Evolutionary conservation across 2,888 invertebrate genomes (phyloP), one percentile per base, ranked within the genome.

Genomic region (Coenonympha glycerion): DNA sequence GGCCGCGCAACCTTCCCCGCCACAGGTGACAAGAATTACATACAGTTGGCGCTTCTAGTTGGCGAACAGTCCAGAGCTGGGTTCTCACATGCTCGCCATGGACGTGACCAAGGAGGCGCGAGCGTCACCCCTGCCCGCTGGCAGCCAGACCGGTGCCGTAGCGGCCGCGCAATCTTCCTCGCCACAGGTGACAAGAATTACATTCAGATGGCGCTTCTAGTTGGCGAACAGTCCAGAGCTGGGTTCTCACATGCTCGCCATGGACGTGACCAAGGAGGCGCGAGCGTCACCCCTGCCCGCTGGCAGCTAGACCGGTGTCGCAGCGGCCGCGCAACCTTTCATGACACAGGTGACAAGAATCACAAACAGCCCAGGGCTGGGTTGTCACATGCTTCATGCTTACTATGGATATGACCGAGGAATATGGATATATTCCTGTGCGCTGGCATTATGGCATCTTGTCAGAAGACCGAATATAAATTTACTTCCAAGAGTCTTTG

Each of bases 261-360:
- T 95, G 95, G 95, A 95, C 88, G 93, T 94, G 76, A 91, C 92
- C 76, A 95, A 95, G 88, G 92, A 92, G 69, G 78, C 82, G 58
- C 79, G 84, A 42, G 81, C 84, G 40, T 84, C 84, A 47, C n/a
- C n/a, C n/a, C n/a, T n/a, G n/a, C n/a, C n/a, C n/a, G n/a, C 86
- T 84, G 26, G 71, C 30, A 72, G 76, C 54, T 82, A 80, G 66
- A 60, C 72, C 6, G 58, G 78, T 26, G 57, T 69, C 9, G 56
- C 73, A 3, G 56, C 72, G 13, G 62, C 71, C 2, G 56, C 74
- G 30, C 74, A 74, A 51, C 77, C 71, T 9, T 75, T 73, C 0
- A 83, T 73, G 56, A 83, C 79, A 16, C 85, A 80, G 30, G 4
- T 30, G 2, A 5, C 2, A 5, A 3, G 9, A 3, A 26, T 9